phyloP scores from a whole-genome alignment of 2,888 invertebrate species.

The Platycheirus albimanus region DNA sequence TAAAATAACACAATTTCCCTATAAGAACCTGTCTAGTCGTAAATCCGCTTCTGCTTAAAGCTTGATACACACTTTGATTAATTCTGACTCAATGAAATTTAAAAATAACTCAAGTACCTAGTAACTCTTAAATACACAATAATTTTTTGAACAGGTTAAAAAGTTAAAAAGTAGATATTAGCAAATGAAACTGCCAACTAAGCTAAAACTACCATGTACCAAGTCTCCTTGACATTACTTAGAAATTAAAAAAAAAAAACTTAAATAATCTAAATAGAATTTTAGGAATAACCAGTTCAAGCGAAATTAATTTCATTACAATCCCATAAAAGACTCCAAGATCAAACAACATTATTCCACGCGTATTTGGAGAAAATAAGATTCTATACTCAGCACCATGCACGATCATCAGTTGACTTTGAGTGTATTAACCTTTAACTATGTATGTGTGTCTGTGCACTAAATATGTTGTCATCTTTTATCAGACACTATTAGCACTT shows the following conservation, averaged over 20 bases:
- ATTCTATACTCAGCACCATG: no score
- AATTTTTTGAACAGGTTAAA: no score
- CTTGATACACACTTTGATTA: no score
- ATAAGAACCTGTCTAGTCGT: no score
- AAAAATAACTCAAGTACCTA: no score
- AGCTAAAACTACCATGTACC: no score
- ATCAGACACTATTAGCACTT: neutral
- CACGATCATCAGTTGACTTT: constrained; percentile 20
- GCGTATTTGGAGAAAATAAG: neutral
- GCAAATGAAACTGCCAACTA: no score
- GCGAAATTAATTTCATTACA: constrained; percentile 10
- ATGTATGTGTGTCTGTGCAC: constrained; percentile 1
- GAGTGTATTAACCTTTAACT: constrained; percentile 30
- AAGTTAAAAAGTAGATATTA: no score
- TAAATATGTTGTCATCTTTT: constrained; percentile 8
- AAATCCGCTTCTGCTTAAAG: no score
- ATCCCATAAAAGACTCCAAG: constrained; percentile 19
- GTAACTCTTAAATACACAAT: no score
- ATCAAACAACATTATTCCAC: constrained; percentile 23
- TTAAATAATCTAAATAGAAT: constrained; percentile 29
- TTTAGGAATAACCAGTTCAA: constrained; percentile 29
- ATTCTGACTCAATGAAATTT: no score
- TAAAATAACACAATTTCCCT: no score
- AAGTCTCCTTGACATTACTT: neutral
- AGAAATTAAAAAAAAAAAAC: constrained; percentile 1